Evolutionary conservation across 2,888 invertebrate genomes (phyloP).

Genomic region (Allophyes oxyacanthae): DNA sequence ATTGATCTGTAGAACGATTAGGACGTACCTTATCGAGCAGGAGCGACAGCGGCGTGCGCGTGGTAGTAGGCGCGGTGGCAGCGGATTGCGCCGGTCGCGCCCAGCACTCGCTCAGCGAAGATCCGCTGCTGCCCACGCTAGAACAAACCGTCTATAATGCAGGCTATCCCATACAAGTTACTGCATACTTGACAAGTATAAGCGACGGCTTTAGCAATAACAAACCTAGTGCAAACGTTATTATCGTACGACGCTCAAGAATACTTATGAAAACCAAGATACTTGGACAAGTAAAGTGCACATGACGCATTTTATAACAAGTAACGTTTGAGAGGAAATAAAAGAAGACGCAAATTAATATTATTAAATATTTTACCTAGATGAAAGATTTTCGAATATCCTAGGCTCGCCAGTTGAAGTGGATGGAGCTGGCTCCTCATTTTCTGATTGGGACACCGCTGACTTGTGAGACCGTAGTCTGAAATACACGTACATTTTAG

Average conservation of each 20-base stretch:
- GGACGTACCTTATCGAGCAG: slow-evolving; percentile 78
- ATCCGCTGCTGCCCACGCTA: slow-evolving; percentile 82
- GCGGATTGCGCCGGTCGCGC: slow-evolving; percentile 60
- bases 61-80: slow-evolving; percentile 54
- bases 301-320: too few species aligned
- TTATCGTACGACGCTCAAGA: too few species aligned
- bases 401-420: slow-evolving; percentile 77
- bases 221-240: too few species aligned
- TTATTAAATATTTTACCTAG: slow-evolving; percentile 67
- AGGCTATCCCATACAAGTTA: too few species aligned
- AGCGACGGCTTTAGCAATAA: too few species aligned
- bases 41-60: slow-evolving; percentile 77
- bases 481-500: slow-evolving; percentile 10
- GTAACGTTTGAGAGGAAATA: too few species aligned
- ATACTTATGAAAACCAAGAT: too few species aligned
- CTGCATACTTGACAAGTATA: too few species aligned
- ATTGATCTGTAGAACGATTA: too few species aligned
- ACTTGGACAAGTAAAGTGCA: too few species aligned
- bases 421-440: slow-evolving; percentile 79
- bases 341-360: too few species aligned
- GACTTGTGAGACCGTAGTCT: slow-evolving; percentile 86
- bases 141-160: neutral
- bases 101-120: slow-evolving; percentile 78
- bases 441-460: slow-evolving; percentile 79
- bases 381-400: slow-evolving; percentile 77